Conservation (phyloP, 2,113 vertebrate species). For the Sinocyclocheilus grahami region DNA sequence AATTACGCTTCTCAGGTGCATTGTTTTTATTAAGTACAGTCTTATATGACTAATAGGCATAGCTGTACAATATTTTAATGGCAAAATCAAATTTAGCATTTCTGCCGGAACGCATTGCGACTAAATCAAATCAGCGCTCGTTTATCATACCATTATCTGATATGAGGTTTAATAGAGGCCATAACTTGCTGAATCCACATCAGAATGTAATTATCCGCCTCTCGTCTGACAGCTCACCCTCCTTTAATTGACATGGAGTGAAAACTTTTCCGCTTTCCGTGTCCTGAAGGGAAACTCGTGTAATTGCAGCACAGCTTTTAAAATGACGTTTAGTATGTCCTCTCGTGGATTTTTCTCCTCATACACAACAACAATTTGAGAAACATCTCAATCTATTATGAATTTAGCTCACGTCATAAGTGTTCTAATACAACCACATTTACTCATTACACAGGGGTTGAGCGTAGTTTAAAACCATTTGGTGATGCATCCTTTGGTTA, state of each 20-base stretch:
- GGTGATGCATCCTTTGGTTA: neutral
- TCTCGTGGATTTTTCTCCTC: neutral
- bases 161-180: neutral
- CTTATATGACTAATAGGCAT: slow-evolving; percentile 13
- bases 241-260: neutral
- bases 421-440: neutral
- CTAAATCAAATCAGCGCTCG: slow-evolving; percentile 17
- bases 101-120: neutral
- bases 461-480: neutral
- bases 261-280: neutral
- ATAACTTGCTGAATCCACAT: neutral
- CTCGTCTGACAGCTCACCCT: neutral
- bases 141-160: slow-evolving; percentile 30
- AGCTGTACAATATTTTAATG: neutral
- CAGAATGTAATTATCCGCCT: neutral
- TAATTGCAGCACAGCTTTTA: neutral
- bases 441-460: neutral
- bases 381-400: neutral
- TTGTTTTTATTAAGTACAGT: neutral
- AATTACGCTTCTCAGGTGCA: neutral
- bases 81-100: neutral
- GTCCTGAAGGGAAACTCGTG: slow-evolving; percentile 17
- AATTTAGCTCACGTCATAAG: neutral
- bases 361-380: neutral
- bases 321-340: neutral